A percentile compares a stretch with the other conserved stretches of the same genome.
Conservation (phyloP, 2,797 vertebrate species). For the Centroberyx gerrardi region DNA sequence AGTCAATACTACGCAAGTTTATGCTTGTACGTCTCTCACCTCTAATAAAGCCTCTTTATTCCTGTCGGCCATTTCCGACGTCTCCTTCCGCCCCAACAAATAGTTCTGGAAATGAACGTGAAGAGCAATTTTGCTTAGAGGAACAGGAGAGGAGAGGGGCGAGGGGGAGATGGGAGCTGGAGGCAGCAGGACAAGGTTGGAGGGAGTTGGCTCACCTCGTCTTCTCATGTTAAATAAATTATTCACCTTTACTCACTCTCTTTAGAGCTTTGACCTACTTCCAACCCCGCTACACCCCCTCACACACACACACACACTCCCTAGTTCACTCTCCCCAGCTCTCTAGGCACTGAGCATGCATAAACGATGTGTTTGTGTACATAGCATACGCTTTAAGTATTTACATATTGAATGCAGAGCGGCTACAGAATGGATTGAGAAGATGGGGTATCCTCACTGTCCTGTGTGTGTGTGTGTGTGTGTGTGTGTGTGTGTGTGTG, state of each 20-base stretch:
- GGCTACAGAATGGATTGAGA: not conserved
- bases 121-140: not conserved
- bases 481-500: not conserved
- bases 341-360: slow-evolving; percentile 54
- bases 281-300: slow-evolving; percentile 25
- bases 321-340: slow-evolving; percentile 30
- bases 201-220: slow-evolving; percentile 47
- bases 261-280: slow-evolving; percentile 79
- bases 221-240: slow-evolving; percentile 72
- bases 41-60: slow-evolving; percentile 97
- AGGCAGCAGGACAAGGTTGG: not conserved
- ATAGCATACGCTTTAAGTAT: slow-evolving; percentile 11
- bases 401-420: slow-evolving; percentile 13
- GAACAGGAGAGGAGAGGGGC: slow-evolving; percentile 24
- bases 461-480: not conserved
- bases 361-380: slow-evolving; percentile 63
- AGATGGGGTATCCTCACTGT: not conserved
- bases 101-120: slow-evolving; percentile 89
- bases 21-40: slow-evolving; percentile 78
- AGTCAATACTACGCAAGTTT: not conserved
- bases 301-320: slow-evolving; percentile 60
- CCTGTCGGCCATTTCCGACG: slow-evolving; percentile 96
- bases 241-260: slow-evolving; percentile 71
- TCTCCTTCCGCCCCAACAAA: slow-evolving; percentile 96
- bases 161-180: not conserved